Evolutionary conservation across 2,113 vertebrate genomes (phyloP), one percentile per base, ranked within the genome.

Genomic region (Coreoperca whiteheadi): DNA sequence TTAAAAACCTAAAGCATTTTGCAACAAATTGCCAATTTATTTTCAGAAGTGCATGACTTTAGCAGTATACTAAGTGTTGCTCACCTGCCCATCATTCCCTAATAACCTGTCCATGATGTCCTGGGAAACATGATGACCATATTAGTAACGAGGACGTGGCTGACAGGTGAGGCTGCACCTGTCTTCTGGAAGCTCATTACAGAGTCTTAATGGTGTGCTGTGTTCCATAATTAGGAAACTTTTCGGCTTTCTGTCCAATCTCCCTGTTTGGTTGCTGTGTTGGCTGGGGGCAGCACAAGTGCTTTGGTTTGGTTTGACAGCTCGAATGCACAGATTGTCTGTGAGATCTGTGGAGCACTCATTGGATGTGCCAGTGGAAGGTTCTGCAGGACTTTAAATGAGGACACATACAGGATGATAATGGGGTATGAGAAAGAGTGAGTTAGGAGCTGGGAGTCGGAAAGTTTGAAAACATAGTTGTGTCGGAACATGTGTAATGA

Each of bases 101-200:
- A 94, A 91, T 83, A 92, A 86, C 81, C 87, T 88, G 88, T 87
- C 82, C 85, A 66, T 68, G 59, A 81, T 82, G 74, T 83, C 77
- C 50, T 21, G 56, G 39, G 77, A 76, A 86, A 91, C 82, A 87
- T 75, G 77, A 87, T 87, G 88, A 86, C 79, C 79, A 91, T 56
- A 86, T 85, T 82, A 88, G 75, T 93, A 92, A 93, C 89, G 90
- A 93, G 87, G 70, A 82, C 60, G 51, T 30, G 64, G 81, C 78
- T 91, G 93, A 93, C 92, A 90, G 92, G 91, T 87, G 77, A 92
- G 79, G 51, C 75, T 87, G 72, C 77, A 89, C 89, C 88, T 89
- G 82, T 81, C 74, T 78, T 67, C 81, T 81, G 87, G 77, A 88
- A 65, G 85, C 93, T 92, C 88, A 89, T 93, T 93, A 91, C 60